Conservation (phyloP, 2,888 invertebrate genomes). For the Himalopsyche japonica region DNA sequence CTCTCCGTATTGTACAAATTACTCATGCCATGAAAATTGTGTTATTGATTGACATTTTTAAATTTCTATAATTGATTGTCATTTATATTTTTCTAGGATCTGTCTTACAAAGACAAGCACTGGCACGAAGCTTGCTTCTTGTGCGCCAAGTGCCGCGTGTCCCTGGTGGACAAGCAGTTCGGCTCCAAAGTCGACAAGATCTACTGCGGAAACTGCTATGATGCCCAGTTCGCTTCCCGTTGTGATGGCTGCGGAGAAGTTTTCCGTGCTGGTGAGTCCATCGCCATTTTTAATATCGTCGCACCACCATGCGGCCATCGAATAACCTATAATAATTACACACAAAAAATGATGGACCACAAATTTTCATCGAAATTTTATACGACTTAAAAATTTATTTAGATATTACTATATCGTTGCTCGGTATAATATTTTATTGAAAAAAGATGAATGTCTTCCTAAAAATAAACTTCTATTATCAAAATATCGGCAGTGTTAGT, state of each 20-base stretch:
- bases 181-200: conserved; percentile 99
- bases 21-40: too few relatives aligned
- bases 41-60: too few relatives aligned
- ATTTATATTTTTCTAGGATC: conserved; percentile 71
- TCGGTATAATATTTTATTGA: too few relatives aligned
- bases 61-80: too few relatives aligned
- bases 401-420: too few relatives aligned
- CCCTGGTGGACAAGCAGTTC: conserved; percentile 99
- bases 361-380: neutral
- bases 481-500: too few relatives aligned
- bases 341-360: too few relatives aligned
- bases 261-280: conserved; percentile 93
- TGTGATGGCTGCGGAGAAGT: conserved; percentile 99
- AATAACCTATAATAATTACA: too few relatives aligned
- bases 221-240: conserved; percentile 97
- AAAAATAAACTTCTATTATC: too few relatives aligned
- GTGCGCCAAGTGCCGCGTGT: conserved; percentile 96
- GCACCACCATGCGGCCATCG: too few relatives aligned
- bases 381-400: neutral
- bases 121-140: conserved; percentile 99
- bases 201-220: conserved; percentile 99
- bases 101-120: conserved; percentile 99
- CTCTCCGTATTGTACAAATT: too few relatives aligned
- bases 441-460: too few relatives aligned
- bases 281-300: neutral